These are phyloP conservation scores for Danio jaintianensis DNA, from an alignment of 2,797 vertebrate species.

Conservation along the genomic window DNA sequence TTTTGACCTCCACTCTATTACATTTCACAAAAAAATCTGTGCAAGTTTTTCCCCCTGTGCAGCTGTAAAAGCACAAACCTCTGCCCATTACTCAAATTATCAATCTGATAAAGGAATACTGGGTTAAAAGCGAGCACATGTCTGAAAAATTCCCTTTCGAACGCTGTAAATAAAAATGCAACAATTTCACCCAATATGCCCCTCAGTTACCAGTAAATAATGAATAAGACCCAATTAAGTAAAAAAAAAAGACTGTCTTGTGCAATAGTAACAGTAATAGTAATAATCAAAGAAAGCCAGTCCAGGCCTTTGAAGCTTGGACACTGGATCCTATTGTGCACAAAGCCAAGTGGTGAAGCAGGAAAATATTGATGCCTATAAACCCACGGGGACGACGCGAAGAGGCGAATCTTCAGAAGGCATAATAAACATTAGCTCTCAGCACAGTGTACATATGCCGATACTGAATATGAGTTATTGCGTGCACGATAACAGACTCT, in stretches of 20 bases:
- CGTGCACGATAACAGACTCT: slow-evolving; percentile 63
- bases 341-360: slow-evolving; percentile 71
- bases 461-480: slow-evolving; percentile 58
- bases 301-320: slow-evolving; percentile 77
- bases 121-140: slow-evolving; percentile 12
- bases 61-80: not conserved
- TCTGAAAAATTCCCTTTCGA: not conserved
- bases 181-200: slow-evolving; percentile 25
- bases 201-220: slow-evolving; percentile 40
- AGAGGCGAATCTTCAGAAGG: slow-evolving; percentile 57
- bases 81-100: slow-evolving; percentile 34
- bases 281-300: slow-evolving; percentile 68
- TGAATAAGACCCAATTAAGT: slow-evolving; percentile 67
- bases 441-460: slow-evolving; percentile 63
- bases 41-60: too few species aligned
- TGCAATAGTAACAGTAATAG: slow-evolving; percentile 60
- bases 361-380: slow-evolving; percentile 77
- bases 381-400: slow-evolving; percentile 71
- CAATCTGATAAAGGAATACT: slow-evolving; percentile 2
- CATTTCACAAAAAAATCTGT: too few species aligned
- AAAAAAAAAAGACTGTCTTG: slow-evolving; percentile 62
- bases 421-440: slow-evolving; percentile 66
- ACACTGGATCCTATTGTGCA: slow-evolving; percentile 72
- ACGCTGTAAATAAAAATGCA: slow-evolving; percentile 6
- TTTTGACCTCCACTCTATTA: too few species aligned